These are phyloP conservation scores for Pseudochaenichthys georgianus DNA, from an alignment of 2,797 vertebrate species.

Conservation along the genomic window DNA sequence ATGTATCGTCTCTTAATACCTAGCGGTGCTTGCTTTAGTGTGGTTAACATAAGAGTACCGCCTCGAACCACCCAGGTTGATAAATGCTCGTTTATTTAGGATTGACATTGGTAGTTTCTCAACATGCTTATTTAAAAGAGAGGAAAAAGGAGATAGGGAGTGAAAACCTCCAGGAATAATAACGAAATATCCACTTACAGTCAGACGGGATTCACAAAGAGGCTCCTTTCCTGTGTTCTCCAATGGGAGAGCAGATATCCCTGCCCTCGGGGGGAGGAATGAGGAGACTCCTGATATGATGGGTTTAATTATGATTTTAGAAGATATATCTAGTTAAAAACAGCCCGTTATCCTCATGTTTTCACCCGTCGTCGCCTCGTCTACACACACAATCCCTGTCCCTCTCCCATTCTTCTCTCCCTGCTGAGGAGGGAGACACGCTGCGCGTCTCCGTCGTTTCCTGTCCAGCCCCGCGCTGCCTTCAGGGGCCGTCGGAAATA, in stretches of 20 bases:
- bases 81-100: background rate
- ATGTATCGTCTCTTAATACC: background rate
- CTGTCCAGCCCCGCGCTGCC: constrained; percentile 82
- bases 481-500: constrained; percentile 48
- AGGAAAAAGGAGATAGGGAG: fast-evolving
- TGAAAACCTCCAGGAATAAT: background rate
- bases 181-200: constrained; percentile 64
- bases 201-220: constrained; percentile 69
- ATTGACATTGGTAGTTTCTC: background rate
- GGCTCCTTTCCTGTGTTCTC: constrained; percentile 47
- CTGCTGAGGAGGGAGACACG: constrained; percentile 71
- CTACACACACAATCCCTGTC: constrained; percentile 37
- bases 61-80: constrained; percentile 30
- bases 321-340: background rate
- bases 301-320: background rate
- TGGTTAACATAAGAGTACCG: constrained; percentile 25
- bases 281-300: background rate
- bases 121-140: background rate
- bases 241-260: constrained; percentile 44
- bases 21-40: background rate
- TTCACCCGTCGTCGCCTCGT: constrained; percentile 41
- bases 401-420: constrained; percentile 75
- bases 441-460: constrained; percentile 80
- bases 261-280: background rate
- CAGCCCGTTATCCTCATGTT: constrained; percentile 52